Evolutionary conservation across 1,140 invertebrate genomes (phyloP).

Genomic region (Drosophila burlai): DNA sequence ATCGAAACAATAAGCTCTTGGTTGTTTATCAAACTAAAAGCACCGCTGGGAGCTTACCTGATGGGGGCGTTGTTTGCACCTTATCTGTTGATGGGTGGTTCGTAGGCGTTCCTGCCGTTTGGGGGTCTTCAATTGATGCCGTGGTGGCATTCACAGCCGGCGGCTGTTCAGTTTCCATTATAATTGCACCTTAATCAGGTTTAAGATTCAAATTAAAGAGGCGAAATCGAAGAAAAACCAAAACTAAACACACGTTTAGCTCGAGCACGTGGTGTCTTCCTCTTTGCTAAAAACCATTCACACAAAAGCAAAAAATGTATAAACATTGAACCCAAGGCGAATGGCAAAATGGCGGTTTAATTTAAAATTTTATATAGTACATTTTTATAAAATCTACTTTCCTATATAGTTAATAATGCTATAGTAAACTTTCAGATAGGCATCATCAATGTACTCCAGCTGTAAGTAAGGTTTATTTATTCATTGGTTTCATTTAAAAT

Average conservation of each 20-base stretch:
- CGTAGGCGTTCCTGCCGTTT: background rate
- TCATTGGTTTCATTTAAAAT: conserved; percentile 43
- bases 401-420: background rate
- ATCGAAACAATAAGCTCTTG: background rate
- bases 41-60: conserved; percentile 32
- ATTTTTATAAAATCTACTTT: no score
- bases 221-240: background rate
- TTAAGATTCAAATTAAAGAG: background rate
- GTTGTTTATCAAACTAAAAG: conserved; percentile 4
- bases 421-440: background rate
- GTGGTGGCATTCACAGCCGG: conserved; percentile 14
- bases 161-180: conserved; percentile 38
- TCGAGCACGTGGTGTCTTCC: conserved; percentile 46
- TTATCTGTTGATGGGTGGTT: conserved; percentile 23
- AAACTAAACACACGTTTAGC: conserved; percentile 11
- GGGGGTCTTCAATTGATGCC: background rate
- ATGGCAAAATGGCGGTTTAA: background rate
- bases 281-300: conserved; percentile 15
- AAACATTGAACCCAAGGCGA: background rate
- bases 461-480: conserved; percentile 18
- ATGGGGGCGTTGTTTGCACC: conserved; percentile 18
- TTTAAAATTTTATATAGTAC: background rate
- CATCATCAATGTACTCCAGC: background rate
- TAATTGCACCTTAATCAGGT: background rate
- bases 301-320: background rate